phyloP scores from a whole-genome alignment of 2,797 vertebrate genomes.

The Acanthurus leucopareius region DNA sequence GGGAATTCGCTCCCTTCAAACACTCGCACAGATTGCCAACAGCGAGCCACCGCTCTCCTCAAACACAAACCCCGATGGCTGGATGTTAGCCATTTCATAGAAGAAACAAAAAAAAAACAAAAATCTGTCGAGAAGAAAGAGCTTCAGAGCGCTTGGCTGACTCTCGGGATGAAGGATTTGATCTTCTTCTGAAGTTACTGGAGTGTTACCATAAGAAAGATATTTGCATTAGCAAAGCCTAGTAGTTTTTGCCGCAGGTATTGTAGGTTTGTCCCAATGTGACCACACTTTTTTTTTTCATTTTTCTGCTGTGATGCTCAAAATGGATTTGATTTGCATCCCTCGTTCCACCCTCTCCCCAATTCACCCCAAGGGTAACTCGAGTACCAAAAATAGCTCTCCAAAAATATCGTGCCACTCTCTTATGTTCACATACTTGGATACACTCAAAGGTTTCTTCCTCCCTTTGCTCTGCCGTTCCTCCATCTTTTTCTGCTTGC shows the following conservation, averaged over 20 bases:
- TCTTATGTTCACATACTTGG: slow-evolving; percentile 52
- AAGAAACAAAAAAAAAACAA: neutral
- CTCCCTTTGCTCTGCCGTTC: slow-evolving; percentile 19
- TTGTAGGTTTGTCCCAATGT: slow-evolving; percentile 1
- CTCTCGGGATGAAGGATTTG: slow-evolving; percentile 47
- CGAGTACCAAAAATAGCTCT: slow-evolving; percentile 63
- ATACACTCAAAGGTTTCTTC: slow-evolving; percentile 40
- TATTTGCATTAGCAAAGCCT: slow-evolving; percentile 30
- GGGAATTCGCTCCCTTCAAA: slow-evolving; percentile 72
- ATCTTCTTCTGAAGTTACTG: slow-evolving; percentile 34
- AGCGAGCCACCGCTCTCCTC: slow-evolving; percentile 50
- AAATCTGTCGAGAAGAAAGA: slow-evolving; percentile 44
- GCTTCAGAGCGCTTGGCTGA: slow-evolving; percentile 31
- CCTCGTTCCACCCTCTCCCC: slow-evolving; percentile 36
- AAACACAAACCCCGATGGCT: slow-evolving; percentile 49
- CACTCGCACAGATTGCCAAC: slow-evolving; percentile 57
- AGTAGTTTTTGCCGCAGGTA: slow-evolving; percentile 12
- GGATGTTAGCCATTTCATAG: slow-evolving; percentile 55
- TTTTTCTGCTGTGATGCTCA: slow-evolving; percentile 33
- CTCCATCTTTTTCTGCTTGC: slow-evolving; percentile 10
- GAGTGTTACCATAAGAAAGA: slow-evolving; percentile 25
- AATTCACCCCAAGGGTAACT: slow-evolving; percentile 58
- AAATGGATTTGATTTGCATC: slow-evolving; percentile 54
- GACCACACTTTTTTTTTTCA: slow-evolving; percentile 31
- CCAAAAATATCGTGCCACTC: slow-evolving; percentile 61